These are phyloP conservation scores for Trachelus troglodyta DNA, from an alignment of 2,888 invertebrate species.

Conservation along the genomic window DNA sequence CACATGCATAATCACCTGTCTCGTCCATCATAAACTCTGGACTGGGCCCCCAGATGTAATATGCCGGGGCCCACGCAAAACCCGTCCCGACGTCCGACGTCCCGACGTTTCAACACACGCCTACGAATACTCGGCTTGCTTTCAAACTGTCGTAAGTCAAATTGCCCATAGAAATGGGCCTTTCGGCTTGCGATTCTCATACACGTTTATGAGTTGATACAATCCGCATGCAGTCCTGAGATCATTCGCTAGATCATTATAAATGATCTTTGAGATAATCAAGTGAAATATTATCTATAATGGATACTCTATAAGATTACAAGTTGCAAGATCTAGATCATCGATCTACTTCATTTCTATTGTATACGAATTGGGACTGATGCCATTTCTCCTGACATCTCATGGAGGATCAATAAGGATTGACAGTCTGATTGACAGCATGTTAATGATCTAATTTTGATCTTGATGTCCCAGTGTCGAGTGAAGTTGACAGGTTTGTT, in stretches of 20 bases:
- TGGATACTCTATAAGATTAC: not conserved
- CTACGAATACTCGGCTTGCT: conserved; percentile 59
- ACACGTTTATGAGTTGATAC: not conserved
- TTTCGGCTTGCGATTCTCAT: not conserved
- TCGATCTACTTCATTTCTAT: not conserved
- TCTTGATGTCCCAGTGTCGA: not conserved
- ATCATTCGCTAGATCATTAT: not conserved
- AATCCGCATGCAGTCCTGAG: not conserved
- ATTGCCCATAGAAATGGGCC: conserved; percentile 43
- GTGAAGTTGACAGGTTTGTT: not conserved
- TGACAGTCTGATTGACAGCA: not conserved
- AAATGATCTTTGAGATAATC: not conserved
- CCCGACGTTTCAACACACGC: conserved; percentile 64
- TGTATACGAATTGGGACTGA: not conserved
- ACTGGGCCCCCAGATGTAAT: conserved; percentile 57
- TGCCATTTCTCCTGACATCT: not conserved
- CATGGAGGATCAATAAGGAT: not conserved
- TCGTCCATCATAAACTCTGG: conserved; percentile 61
- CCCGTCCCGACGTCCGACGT: conserved; percentile 52
- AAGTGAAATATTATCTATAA: not conserved
- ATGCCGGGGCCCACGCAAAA: conserved; percentile 61
- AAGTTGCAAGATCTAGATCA: not conserved
- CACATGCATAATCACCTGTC: conserved; percentile 65
- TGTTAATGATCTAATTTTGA: conserved; percentile 3
- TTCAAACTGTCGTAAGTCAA: conserved; percentile 63